Evolutionary conservation across 2,888 invertebrate genomes (phyloP), one percentile per base, ranked within the genome.

Genomic region (Andrena dorsata): DNA sequence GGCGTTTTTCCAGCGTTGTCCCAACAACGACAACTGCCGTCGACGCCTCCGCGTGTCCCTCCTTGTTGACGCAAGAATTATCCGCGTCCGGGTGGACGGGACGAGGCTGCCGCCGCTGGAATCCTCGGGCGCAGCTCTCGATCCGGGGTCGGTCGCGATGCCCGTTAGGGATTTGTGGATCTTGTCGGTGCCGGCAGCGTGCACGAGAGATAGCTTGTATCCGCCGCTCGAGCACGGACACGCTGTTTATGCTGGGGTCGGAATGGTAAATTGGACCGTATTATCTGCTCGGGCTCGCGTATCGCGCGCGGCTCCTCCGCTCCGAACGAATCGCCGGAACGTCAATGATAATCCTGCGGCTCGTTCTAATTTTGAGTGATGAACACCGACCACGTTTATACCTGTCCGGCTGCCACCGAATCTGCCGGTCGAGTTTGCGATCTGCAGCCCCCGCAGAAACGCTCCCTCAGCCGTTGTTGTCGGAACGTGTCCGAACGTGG

Each of bases 221-320:
- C 73, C 76, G 73, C 65, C 51, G 64, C 56, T 10, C 28, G 76
- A 30, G 60, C 64, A 80, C 77, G 70, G 58, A 56, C 56, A 53
- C 80, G 80, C 82, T 88, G 86, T 88, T 86, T 87, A 87, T 84
- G 81, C 86, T 49, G 41, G 66, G 81, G 66, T 69, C 56, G 60
- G 81, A 86, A 88, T 86, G 74, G 81, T 82, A 88, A 85, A 88
- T 88, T 85, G 77, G 66, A 64, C 53, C 70, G 76, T 64, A 86
- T 88, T 88, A 88, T 88, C 88, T 78, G 76, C 53, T 61, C 60
- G 53, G 10, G 47, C 68, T n/a, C 47, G 49, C 80, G 76, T 86
- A 86, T 87, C 86, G 74, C 60, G 65, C 53, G 69, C 26, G 0
- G 56, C 23, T 56, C 47, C 84, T 49, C 60, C 75, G 69, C n/a